Conservation (phyloP, 1,140 invertebrate species). For the Chironomus tepperi region DNA sequence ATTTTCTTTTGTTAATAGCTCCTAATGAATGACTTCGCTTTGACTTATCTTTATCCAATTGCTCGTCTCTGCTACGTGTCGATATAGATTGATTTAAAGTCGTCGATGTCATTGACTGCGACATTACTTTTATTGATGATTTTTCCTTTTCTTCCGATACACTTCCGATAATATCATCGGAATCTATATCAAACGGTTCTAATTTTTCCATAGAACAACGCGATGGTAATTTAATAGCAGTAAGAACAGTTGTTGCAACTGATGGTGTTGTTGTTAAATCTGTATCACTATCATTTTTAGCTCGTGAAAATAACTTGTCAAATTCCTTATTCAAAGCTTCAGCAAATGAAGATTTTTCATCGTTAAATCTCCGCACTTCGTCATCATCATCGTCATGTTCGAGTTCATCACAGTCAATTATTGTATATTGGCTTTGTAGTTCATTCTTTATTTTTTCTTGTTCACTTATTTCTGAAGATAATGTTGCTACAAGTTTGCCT, state of each 20-base stretch:
- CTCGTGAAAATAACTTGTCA: conserved; percentile 24
- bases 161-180: background rate
- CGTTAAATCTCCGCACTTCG: conserved; percentile 16
- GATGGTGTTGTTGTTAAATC: conserved; percentile 1
- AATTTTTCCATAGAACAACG: conserved; percentile 26
- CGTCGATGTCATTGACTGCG: background rate
- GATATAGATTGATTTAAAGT: background rate
- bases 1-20: conserved; percentile 25
- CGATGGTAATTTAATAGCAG: conserved; percentile 10
- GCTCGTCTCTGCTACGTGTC: background rate
- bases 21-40: conserved; percentile 26
- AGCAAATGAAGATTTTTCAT: conserved; percentile 20
- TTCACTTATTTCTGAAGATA: background rate
- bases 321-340: conserved; percentile 26
- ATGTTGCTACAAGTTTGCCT: background rate
- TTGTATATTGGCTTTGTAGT: conserved; percentile 16
- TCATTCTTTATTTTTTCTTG: conserved; percentile 11
- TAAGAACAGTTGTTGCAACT: background rate
- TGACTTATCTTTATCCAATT: conserved; percentile 25
- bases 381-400: conserved; percentile 4
- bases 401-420: conserved; percentile 25
- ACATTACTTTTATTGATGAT: background rate
- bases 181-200: conserved; percentile 25
- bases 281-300: background rate
- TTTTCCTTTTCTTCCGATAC: background rate